Conservation (phyloP, 2,888 invertebrate genomes). For the Cosmopolites sordidus region DNA sequence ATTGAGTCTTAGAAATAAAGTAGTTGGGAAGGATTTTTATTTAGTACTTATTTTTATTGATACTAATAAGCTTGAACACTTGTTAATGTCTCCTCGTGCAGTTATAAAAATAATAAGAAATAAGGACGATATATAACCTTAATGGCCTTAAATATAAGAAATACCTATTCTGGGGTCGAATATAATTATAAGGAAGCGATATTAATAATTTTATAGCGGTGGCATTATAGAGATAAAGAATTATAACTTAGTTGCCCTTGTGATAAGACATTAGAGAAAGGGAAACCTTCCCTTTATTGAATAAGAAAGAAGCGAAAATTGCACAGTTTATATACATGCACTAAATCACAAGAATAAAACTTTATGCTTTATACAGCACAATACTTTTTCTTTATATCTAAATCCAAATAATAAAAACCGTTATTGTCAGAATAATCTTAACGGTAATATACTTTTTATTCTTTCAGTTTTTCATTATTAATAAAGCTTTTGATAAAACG, state of each 20-base stretch:
- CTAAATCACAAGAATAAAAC: conserved; percentile 37
- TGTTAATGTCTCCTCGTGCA: conserved; percentile 1
- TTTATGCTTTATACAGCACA: conserved; percentile 35
- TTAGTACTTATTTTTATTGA: conserved; percentile 1
- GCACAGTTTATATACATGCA: conserved; percentile 35
- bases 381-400: conserved; percentile 22
- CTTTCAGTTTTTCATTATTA: conserved; percentile 42
- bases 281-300: background rate
- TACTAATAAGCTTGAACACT: conserved; percentile 3
- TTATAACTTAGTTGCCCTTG: conserved; percentile 38
- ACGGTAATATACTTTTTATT: conserved; percentile 38
- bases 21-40: background rate
- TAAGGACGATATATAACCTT: conserved; percentile 25
- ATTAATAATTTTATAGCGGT: conserved; percentile 48
- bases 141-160: conserved; percentile 43
- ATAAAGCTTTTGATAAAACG: conserved; percentile 42
- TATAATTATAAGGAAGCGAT: conserved; percentile 46
- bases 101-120: conserved; percentile 9
- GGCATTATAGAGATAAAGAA: conserved; percentile 46
- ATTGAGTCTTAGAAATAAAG: background rate
- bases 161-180: conserved; percentile 43
- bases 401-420: conserved; percentile 37
- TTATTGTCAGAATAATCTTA: conserved; percentile 39
- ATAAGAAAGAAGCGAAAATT: conserved; percentile 23
- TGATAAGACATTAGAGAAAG: conserved; percentile 14